phyloP scores from a whole-genome alignment of 2,888 invertebrate genomes.

The Leptinotarsa rubiginosa region DNA sequence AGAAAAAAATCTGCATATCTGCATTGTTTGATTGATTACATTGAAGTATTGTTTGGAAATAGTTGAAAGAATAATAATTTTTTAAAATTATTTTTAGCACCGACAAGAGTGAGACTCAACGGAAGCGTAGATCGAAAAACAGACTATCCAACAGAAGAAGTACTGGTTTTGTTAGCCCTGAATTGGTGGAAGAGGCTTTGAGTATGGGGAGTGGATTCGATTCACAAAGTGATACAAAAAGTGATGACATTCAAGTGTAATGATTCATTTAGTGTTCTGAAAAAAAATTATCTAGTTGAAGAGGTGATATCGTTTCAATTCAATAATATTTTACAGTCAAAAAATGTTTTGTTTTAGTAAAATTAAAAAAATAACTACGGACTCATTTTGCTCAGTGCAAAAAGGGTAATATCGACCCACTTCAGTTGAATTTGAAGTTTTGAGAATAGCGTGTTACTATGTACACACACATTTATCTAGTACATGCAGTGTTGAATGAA shows the following conservation, averaged over 20 bases:
- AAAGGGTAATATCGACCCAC: too few species aligned
- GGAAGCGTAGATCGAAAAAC: slow-evolving; percentile 62
- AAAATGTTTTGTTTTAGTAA: neutral
- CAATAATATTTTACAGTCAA: neutral
- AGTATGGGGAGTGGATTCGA: slow-evolving; percentile 48
- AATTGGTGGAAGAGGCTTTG: slow-evolving; percentile 55
- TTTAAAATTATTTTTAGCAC: slow-evolving; percentile 40
- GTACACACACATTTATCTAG: too few species aligned
- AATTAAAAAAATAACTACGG: too few species aligned
- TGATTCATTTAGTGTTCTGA: neutral
- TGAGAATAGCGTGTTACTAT: too few species aligned
- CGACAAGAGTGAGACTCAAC: slow-evolving; percentile 61
- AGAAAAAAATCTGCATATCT: too few species aligned
- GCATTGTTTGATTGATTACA: too few species aligned
- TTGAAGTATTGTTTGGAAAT: too few species aligned
- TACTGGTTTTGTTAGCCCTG: slow-evolving; percentile 56
- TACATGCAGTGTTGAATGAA: too few species aligned
- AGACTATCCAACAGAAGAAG: slow-evolving; percentile 63
- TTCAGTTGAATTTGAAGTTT: too few species aligned
- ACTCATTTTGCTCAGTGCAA: too few species aligned
- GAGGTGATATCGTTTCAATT: too few species aligned
- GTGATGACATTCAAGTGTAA: slow-evolving; percentile 2
- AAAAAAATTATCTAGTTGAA: neutral
- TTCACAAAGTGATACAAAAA: slow-evolving; percentile 21
- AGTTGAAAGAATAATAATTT: neutral